phyloP scores from a whole-genome alignment of 2,113 vertebrate genomes.

The Corythornis vintsioides region DNA sequence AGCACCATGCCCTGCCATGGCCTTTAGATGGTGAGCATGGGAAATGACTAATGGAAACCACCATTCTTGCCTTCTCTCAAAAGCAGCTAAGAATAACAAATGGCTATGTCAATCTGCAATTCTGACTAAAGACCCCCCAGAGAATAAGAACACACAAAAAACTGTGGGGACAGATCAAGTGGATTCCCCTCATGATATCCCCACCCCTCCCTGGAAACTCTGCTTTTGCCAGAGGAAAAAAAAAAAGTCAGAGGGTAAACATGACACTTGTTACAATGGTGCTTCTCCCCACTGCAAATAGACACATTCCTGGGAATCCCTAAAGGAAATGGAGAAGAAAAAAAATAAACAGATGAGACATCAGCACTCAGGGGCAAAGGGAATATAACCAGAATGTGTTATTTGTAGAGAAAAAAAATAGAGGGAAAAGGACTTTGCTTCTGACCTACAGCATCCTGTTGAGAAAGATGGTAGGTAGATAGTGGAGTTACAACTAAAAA shows the following conservation, averaged over 20 bases:
- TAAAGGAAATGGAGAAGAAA: conserved; percentile 48
- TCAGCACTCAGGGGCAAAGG: conserved; percentile 55
- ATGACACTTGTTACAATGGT: conserved; percentile 38
- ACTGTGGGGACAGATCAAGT: conserved; percentile 46
- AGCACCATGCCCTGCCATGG: background rate
- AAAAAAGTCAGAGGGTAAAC: conserved; percentile 49
- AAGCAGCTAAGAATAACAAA: conserved; percentile 63
- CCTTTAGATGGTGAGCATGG: conserved; percentile 19
- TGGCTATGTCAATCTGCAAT: background rate
- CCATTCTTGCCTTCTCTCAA: conserved; percentile 29
- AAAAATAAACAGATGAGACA: conserved; percentile 33
- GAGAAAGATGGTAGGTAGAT: conserved; percentile 38
- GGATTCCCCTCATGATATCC: conserved; percentile 55
- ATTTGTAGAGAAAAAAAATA: conserved; percentile 70
- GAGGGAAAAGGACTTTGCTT: conserved; percentile 67
- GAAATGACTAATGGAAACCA: conserved; percentile 59
- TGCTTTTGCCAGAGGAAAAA: conserved; percentile 53
- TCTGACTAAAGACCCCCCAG: background rate
- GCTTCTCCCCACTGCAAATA: conserved; percentile 52
- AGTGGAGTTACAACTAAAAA: conserved; percentile 41
- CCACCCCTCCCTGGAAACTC: conserved; percentile 33
- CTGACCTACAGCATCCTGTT: conserved; percentile 45
- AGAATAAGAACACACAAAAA: conserved; percentile 38
- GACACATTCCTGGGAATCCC: conserved; percentile 60
- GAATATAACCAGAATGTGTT: conserved; percentile 56